Percentiles rank a stretch among this genome's conserved stretches.
Evolutionary conservation across 2,888 invertebrate species (phyloP).

Genomic region (Cactoblastis cactorum): DNA sequence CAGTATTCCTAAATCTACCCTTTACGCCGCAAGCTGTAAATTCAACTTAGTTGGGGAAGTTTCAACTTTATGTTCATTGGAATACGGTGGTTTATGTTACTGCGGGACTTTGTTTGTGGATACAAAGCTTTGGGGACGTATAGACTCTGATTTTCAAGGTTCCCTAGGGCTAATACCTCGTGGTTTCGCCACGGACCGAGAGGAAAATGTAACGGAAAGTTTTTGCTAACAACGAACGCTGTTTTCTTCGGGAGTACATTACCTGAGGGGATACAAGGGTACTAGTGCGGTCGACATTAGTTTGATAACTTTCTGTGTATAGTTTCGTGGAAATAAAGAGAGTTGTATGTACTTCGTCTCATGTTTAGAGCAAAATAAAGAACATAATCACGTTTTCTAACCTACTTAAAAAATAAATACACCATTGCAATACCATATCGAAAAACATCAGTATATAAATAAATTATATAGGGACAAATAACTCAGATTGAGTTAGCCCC

Average conservation of each 20-base stretch:
- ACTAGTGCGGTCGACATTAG: not conserved
- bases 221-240: not conserved
- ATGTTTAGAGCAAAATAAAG: too few species aligned
- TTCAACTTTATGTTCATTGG: not conserved
- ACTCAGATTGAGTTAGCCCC: too few species aligned
- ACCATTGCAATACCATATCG: too few species aligned
- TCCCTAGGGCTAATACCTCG: conserved; percentile 27
- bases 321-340: too few species aligned
- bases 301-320: not conserved
- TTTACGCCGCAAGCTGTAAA: conserved; percentile 13
- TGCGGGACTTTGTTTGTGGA: not conserved
- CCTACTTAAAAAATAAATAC: too few species aligned
- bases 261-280: not conserved
- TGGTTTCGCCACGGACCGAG: not conserved
- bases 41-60: not conserved
- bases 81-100: not conserved
- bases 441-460: too few species aligned
- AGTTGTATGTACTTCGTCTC: too few species aligned
- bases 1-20: conserved; percentile 19
- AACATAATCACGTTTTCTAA: too few species aligned
- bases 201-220: conserved; percentile 11
- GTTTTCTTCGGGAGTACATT: not conserved
- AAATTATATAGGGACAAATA: too few species aligned
- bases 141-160: conserved; percentile 29
- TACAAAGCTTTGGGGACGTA: conserved; percentile 27